Evolutionary conservation across 2,113 vertebrate species (phyloP).

Genomic region (Alouatta palliata): DNA sequence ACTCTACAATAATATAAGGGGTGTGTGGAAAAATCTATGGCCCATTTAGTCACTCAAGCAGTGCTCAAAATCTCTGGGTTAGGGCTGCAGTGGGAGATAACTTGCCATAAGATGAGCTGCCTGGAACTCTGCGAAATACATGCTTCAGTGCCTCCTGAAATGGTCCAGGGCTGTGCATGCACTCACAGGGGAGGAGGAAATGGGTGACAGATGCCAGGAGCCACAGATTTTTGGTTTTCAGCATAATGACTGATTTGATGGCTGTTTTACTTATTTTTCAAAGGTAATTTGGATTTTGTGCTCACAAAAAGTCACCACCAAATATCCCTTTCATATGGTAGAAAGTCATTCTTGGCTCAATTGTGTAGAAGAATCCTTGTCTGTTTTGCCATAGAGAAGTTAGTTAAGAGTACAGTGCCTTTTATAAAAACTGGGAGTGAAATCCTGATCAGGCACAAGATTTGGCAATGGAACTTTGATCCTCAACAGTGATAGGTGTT

Average conservation of each 20-base stretch:
- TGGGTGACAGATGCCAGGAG: conserved; percentile 34
- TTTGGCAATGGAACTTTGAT: not conserved
- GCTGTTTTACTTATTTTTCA: conserved; percentile 57
- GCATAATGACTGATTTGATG: conserved; percentile 54
- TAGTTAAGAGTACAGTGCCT: not conserved
- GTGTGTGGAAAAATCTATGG: conserved; percentile 37
- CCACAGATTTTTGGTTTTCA: conserved; percentile 55
- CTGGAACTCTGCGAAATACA: conserved; percentile 63
- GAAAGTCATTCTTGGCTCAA: not conserved
- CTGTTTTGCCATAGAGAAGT: not conserved
- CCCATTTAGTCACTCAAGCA: conserved; percentile 65
- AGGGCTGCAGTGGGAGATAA: conserved; percentile 68
- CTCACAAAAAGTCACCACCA: not conserved
- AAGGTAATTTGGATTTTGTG: conserved; percentile 63
- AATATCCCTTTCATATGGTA: conserved; percentile 21
- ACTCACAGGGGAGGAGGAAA: conserved; percentile 58
- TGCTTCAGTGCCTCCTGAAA: conserved; percentile 75
- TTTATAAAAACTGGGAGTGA: not conserved
- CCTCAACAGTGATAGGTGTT: rapidly evolving
- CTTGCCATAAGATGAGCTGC: conserved; percentile 67
- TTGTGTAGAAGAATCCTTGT: not conserved
- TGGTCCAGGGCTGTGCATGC: not conserved
- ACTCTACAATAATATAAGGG: conserved; percentile 56
- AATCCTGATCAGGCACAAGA: not conserved
- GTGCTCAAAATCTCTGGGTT: conserved; percentile 62